Evolutionary conservation across 2,797 vertebrate genomes (phyloP), one percentile per base, ranked within the genome.

Genomic region (Anabacerthia variegaticeps): DNA sequence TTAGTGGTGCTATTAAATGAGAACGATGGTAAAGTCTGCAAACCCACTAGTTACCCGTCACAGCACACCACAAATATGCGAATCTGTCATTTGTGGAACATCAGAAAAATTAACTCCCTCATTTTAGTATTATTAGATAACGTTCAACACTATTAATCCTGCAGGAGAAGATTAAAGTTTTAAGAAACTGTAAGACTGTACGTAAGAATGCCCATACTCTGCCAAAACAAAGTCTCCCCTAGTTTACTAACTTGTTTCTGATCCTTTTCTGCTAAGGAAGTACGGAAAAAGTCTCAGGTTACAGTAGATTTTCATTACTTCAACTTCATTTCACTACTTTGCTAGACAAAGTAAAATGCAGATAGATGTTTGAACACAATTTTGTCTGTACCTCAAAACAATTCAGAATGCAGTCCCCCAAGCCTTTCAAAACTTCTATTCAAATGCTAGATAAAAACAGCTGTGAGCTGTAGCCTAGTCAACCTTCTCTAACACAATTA

Each of bases 41-140:
- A 78, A 69, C 41, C 17, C 18, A 61, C 41, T 27, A n/a, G 24
- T 2, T 52, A 55, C 20, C 52, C 36, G 78, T 66, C 58, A 48
- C 20, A 65, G 20, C 2, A 1, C 26, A 73, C 8, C 10, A 26
- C 1, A 6, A 41, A 59, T 56, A 36, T 5, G 28, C 3, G 8
- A n/a, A 36, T 24, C 26, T 26, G 11, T 32, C 10, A 51, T 56
- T 67, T 63, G 16, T 36, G 30, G 14, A 81, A 63, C 39, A 59
- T 63, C 28, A 37, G 13, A 85, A 63, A 32, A 69, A 69, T 39
- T 28, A 56, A 9, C n/a, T 44, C 15, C 26, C 23, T 41, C 2
- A 0, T n/a, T 68, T 74, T 32, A 44, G 8, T 20, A 34, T 27
- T 51, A 41, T 24, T 58, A 61, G 37, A n/a, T 36, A 58, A 56